These are phyloP conservation scores for Cheirogaleus major DNA, from an alignment of 2,797 vertebrate genomes.

Conservation along the genomic window DNA sequence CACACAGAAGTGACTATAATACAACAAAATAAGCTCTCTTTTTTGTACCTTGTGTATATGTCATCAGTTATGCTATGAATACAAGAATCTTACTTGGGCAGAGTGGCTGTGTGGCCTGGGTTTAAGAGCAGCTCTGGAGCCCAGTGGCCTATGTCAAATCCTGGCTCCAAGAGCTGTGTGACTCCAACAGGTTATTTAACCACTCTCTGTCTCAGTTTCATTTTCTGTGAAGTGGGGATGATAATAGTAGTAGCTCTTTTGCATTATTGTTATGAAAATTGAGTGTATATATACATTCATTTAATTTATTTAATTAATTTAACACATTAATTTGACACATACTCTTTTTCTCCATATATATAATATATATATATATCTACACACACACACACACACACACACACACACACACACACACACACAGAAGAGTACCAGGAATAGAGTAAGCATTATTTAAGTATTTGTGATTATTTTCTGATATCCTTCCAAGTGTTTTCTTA, in stretches of 20 bases:
- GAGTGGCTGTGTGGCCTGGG: background rate
- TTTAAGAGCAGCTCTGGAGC: background rate
- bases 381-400: too few relatives aligned
- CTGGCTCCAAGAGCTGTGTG: background rate
- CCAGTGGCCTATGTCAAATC: background rate
- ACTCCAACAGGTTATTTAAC: background rate
- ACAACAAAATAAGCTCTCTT: background rate
- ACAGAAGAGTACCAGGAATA: background rate
- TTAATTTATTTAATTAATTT: background rate
- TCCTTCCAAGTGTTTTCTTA: background rate
- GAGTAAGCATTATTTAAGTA: background rate
- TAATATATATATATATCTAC: background rate
- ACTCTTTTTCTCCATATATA: background rate
- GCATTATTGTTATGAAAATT: background rate
- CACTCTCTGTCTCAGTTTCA: background rate
- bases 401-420: background rate
- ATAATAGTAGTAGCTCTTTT: background rate
- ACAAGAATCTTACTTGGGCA: background rate
- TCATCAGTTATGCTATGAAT: background rate
- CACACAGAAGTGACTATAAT: background rate
- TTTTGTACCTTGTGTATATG: background rate
- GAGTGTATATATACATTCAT: background rate
- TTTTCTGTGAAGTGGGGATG: background rate
- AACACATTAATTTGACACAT: background rate
- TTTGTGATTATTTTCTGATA: constrained; percentile 35